phyloP scores from a whole-genome alignment of 1,140 invertebrate genomes.

The Hylyphantes graminicola region DNA sequence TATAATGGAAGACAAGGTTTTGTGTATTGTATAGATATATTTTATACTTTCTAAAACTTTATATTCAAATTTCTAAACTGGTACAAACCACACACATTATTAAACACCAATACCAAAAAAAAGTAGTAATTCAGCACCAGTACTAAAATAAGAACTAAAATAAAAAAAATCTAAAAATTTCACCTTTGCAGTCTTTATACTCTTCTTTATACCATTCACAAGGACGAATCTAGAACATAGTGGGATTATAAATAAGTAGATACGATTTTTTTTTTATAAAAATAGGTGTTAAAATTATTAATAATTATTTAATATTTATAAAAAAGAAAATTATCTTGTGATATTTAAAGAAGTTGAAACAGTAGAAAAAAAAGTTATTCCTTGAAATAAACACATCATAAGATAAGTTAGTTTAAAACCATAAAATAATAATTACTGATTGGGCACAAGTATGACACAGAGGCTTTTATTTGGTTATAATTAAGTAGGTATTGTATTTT shows the following conservation, averaged over 20 bases:
- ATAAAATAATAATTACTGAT: no score
- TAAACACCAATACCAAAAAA: neutral
- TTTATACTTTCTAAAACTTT: neutral
- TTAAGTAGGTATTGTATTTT: no score
- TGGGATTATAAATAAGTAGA: neutral
- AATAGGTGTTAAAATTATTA: no score
- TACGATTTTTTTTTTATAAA: neutral
- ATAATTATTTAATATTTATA: no score
- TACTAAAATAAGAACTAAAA: neutral
- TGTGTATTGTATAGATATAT: neutral
- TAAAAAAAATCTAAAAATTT: constrained; percentile 17
- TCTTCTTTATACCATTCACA: constrained; percentile 82
- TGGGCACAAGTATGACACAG: no score
- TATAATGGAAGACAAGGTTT: neutral
- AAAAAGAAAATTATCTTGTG: neutral
- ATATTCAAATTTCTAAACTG: neutral
- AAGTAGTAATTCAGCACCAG: no score
- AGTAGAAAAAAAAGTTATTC: neutral
- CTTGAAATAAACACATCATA: neutral
- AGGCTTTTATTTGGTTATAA: no score
- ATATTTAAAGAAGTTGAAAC: neutral
- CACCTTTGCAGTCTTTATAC: constrained; percentile 80
- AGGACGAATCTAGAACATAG: constrained; percentile 68
- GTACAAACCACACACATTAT: neutral
- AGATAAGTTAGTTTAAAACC: no score